Evolutionary conservation across 2,113 vertebrate genomes (phyloP).

Genomic region (Chelonoidis abingdonii): DNA sequence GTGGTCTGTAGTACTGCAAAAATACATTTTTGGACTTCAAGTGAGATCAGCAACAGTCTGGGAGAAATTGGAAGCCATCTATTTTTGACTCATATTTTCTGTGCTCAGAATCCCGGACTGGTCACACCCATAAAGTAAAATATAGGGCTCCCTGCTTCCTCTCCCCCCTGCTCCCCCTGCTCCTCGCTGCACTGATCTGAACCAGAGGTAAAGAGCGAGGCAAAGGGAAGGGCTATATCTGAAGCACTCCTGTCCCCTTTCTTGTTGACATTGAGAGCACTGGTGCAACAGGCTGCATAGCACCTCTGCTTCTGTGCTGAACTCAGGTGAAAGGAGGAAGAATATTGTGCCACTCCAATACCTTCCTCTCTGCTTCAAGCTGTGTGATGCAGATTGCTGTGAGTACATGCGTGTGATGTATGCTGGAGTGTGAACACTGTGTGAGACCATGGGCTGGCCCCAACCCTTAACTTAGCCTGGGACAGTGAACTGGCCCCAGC

Average conservation of each 20-base stretch:
- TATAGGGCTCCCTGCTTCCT: not conserved
- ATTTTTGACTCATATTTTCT: not conserved
- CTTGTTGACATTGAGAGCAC: not conserved
- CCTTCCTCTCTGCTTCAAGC: not conserved
- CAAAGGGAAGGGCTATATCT: not conserved
- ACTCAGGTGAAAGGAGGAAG: not conserved
- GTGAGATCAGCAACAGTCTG: not conserved
- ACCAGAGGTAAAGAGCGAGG: not conserved
- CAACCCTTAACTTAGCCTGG: not conserved
- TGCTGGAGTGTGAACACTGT: not conserved
- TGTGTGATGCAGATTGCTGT: not conserved
- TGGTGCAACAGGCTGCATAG: not conserved
- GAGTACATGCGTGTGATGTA: not conserved
- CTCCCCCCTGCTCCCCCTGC: not conserved
- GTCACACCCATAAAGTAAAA: not conserved
- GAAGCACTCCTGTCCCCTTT: not conserved
- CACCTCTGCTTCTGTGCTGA: not conserved
- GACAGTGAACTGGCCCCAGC: not conserved
- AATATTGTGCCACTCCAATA: not conserved
- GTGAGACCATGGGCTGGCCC: not conserved
- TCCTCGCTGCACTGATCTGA: not conserved
- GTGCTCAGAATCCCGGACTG: not conserved
- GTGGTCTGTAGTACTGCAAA: fast-evolving
- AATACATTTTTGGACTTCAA: not conserved
- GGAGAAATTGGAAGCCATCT: not conserved